Base-by-base conservation (phyloP, 2,113 vertebrate genomes). In the Podarcis raffonei region DNA sequence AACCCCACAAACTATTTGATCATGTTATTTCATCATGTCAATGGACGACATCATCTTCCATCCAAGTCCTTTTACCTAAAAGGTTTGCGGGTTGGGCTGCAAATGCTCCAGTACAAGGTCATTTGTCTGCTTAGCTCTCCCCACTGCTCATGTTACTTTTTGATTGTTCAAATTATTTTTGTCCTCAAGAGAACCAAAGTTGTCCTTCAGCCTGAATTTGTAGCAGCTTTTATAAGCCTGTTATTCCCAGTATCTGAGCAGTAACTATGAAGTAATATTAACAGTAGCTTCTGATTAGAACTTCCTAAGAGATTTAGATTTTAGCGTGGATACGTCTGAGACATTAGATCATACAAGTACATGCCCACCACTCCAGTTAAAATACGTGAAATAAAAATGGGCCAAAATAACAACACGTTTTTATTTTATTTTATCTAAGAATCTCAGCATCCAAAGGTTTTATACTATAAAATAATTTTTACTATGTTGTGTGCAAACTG, bases 211-310 rank as follows among this genome's bases (percentile, higher is more conserved):
- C 80, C 93, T 87, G 92, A 96, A 97, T 96, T 96, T 94, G 95
- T 89, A 91, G 92, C 65, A 93, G 66, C 79, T 96, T 76, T 96
- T 96, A 95, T 95, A 93, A 87, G 89, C 65, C 94, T 89, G 83
- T 94, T 96, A 96, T 96, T 95, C 94, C 94, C 88, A 92, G 93
- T 93, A 93, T 95, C 92, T 90, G 65, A 93, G 85, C 88, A 93
- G 92, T 95, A 95, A 90, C 93, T 95, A 90, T 94, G 95, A 94
- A 85, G 88, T 87, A 95, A 95, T 95, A 94, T 93, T 1, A 0
- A 1, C 80, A 83, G 88, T 83, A 86, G 81, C 79, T 91, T 94
- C 91, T 95, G 91, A 96, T 97, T 95, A 95, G 95, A 94, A 95
- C 95, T 93, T 94, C 95, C 94, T 94, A 93, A 86, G 92, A 93